These are phyloP conservation scores for Sicus ferrugineus DNA, from an alignment of 2,888 invertebrate species.

Conservation along the genomic window DNA sequence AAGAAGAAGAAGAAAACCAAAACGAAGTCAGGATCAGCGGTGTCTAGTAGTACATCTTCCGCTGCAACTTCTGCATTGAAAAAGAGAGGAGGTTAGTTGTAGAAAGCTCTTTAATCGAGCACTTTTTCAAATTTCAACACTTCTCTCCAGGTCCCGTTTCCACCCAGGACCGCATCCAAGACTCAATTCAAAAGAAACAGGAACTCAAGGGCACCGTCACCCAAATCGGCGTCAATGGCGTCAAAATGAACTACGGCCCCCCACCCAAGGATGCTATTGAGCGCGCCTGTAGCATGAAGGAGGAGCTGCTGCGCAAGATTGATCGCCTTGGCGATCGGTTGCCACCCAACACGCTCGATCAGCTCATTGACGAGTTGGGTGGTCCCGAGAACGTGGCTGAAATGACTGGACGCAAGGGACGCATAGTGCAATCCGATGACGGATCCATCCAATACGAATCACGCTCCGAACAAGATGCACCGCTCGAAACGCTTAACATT, in stretches of 20 bases:
- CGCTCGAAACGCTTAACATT: conserved; percentile 95
- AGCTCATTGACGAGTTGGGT: conserved; percentile 96
- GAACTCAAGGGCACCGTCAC: conserved; percentile 60
- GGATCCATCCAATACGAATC: conserved; percentile 94
- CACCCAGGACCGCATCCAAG: conserved; percentile 83
- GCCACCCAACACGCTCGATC: conserved; percentile 97
- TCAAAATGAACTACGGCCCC: conserved; percentile 62
- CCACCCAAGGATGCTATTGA: conserved; percentile 88
- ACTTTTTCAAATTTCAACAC: not conserved
- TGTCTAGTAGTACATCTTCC: conserved; percentile 20
- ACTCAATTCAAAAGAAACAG: conserved; percentile 68
- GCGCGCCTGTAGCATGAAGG: conserved; percentile 91
- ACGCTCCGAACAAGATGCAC: conserved; percentile 92
- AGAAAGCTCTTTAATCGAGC: not conserved
- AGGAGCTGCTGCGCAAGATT: conserved; percentile 84
- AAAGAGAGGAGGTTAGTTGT: conserved; percentile 36
- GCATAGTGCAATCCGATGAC: conserved; percentile 91
- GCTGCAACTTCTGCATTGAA: conserved; percentile 46
- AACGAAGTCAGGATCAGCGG: conserved; percentile 43
- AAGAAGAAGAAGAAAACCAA: conserved; percentile 59
- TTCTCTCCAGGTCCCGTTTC: conserved; percentile 62
- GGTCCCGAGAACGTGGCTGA: conserved; percentile 98
- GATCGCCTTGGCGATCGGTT: conserved; percentile 86
- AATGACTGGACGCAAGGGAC: conserved; percentile 98
- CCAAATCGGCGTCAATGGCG: conserved; percentile 60